Base-by-base conservation (phyloP, 2,113 vertebrate genomes). In the Notiomystis cincta region DNA sequence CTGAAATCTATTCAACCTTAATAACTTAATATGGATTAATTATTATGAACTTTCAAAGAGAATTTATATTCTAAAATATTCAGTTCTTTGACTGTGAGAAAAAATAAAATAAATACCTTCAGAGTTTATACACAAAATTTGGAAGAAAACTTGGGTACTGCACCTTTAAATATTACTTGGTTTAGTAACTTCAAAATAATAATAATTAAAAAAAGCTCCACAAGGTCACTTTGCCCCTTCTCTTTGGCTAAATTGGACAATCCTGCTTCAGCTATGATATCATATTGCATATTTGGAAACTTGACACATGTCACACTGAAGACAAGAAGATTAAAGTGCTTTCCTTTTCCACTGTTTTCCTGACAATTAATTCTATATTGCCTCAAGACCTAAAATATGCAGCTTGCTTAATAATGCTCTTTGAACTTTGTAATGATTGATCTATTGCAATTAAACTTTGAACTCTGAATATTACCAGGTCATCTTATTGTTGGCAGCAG, bases 371-470 rank as follows among this genome's bases (percentile, higher is more conserved):
- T 94, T 62, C 93, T 70, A 61, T 80, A 85, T 78, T 93, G 76
- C 90, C 71, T 91, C 73, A 92, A 96, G 84, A 94, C 53, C 15
- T 94, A 71, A 35, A 95, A 89, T 92, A 89, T 78, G 57, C 50
- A 87, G 62, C 75, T 72, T 90, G 53, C 51, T 90, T 95, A 75
- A 58, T 94, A 80, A 82, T 80, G 61, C 35, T 92, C 91, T 97
- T 96, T 97, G 93, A 96, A 96, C 84, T 85, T 95, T 66, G 20
- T 24, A 83, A 37, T 94, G 93, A 96, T 95, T 91, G 94, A 97
- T 98, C 84, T 92, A 53, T 91, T 93, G 82, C 54, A 88, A 91
- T 77, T 92, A 94, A 97, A 94, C 92, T 97, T 90, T 96, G 91
- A 95, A 94, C 95, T 96, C 72, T 50, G n/a, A 91, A 89, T 91